These are phyloP conservation scores for Trachops cirrhosus DNA, from an alignment of 2,797 vertebrate genomes.

Conservation along the genomic window DNA sequence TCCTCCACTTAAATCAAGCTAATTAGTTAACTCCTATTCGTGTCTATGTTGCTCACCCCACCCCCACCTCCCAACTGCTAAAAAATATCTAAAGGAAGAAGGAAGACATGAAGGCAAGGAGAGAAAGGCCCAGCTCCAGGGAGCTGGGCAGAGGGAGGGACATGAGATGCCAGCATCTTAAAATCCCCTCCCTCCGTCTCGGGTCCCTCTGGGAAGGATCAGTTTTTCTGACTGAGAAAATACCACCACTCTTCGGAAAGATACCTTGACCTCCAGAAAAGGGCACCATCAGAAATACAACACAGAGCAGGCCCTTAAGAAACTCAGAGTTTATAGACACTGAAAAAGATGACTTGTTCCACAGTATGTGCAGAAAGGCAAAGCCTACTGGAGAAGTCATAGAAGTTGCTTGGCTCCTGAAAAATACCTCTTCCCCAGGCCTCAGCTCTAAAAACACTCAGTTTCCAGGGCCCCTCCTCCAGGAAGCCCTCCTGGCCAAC, in stretches of 20 bases:
- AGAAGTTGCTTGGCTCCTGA: slow-evolving; percentile 9
- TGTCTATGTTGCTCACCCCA: not conserved
- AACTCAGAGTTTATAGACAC: not conserved
- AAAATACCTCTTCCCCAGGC: not conserved
- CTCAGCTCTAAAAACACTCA: not conserved
- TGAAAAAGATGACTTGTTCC: not conserved
- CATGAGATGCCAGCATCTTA: not conserved
- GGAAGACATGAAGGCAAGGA: not conserved
- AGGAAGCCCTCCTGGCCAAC: not conserved
- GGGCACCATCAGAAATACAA: not conserved
- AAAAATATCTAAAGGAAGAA: slow-evolving; percentile 1
- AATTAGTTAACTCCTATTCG: slow-evolving; percentile 8
- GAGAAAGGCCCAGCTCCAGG: not conserved
- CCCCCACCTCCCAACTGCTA: not conserved
- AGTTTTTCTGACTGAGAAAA: not conserved
- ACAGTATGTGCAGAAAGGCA: not conserved
- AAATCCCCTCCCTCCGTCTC: not conserved
- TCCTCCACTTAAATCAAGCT: slow-evolving; percentile 44
- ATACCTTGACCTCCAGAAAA: not conserved
- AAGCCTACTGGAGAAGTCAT: not conserved
- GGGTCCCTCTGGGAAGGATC: not conserved
- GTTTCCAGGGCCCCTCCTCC: not conserved
- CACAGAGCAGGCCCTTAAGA: not conserved
- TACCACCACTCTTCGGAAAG: not conserved
- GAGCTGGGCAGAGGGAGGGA: not conserved